phyloP scores from a whole-genome alignment of 2,797 vertebrate species.

The Phyllotis vaccarum region DNA sequence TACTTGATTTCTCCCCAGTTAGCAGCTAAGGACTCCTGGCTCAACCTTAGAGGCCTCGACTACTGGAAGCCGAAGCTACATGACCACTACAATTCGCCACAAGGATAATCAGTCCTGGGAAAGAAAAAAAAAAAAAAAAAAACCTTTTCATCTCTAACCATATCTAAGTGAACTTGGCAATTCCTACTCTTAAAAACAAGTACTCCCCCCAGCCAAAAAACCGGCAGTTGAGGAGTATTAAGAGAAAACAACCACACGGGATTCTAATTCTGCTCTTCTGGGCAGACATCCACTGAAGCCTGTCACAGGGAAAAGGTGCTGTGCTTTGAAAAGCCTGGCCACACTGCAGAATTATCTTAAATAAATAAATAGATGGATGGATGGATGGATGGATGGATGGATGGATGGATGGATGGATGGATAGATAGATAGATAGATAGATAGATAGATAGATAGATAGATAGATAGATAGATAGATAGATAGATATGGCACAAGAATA shows the following conservation, averaged over 20 bases:
- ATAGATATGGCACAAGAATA: neutral
- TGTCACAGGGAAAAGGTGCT: neutral
- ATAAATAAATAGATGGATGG: no score
- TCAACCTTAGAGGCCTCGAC: neutral
- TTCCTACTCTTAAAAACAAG: conserved; percentile 27
- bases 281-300: neutral
- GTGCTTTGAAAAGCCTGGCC: neutral
- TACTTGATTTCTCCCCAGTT: neutral
- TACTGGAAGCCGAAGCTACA: neutral
- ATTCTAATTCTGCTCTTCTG: neutral
- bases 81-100: neutral
- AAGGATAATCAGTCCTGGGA: neutral
- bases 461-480: no score
- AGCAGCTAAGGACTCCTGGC: neutral
- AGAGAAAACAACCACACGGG: no score
- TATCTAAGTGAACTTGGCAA: neutral
- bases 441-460: no score
- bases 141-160: neutral
- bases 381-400: no score
- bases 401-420: no score
- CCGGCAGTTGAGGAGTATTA: neutral
- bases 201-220: no score
- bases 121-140: neutral
- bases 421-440: no score
- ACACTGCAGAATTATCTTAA: neutral